Percentiles rank a stretch among this genome's conserved stretches.
phyloP scores from a whole-genome alignment of 2,888 invertebrate species.

The Apamea monoglypha region DNA sequence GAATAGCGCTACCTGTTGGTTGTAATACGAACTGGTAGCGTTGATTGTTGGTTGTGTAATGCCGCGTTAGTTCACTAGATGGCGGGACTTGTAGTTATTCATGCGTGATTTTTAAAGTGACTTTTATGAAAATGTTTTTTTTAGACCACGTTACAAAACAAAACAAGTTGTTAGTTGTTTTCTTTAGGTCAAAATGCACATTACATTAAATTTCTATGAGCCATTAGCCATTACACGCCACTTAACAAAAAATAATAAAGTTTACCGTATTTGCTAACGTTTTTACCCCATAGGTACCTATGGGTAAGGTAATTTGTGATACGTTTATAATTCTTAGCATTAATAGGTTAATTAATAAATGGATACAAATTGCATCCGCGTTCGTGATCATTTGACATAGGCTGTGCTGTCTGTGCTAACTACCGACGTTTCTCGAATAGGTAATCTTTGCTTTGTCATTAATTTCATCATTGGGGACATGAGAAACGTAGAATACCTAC shows the following conservation, averaged over 20 bases:
- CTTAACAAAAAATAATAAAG: not conserved
- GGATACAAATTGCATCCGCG: conserved; percentile 3
- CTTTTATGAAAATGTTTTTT: not conserved
- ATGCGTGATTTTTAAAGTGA: not conserved
- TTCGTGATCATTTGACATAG: conserved; percentile 10
- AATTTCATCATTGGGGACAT: not conserved
- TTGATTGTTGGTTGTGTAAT: conserved; percentile 19
- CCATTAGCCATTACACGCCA: not conserved
- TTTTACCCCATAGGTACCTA: not conserved
- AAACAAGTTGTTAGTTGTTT: conserved; percentile 9
- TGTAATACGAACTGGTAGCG: conserved; percentile 48
- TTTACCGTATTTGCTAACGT: not conserved
- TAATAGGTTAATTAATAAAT: conserved; percentile 26
- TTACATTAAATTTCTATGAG: conserved; percentile 12
- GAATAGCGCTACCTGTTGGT: conserved; percentile 66
- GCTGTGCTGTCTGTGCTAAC: not conserved
- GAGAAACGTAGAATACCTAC: not conserved
- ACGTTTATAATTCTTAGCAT: not conserved
- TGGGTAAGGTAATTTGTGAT: not conserved
- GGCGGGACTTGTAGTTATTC: conserved; percentile 35
- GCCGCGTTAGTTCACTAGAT: conserved; percentile 39
- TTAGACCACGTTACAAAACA: conserved; percentile 17
- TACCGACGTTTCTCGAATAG: conserved; percentile 7
- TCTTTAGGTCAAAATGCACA: conserved; percentile 29
- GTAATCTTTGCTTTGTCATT: conserved; percentile 9